Evolutionary conservation across 2,888 invertebrate species (phyloP), one percentile per base, ranked within the genome.

Genomic region (Corbicula japonica): DNA sequence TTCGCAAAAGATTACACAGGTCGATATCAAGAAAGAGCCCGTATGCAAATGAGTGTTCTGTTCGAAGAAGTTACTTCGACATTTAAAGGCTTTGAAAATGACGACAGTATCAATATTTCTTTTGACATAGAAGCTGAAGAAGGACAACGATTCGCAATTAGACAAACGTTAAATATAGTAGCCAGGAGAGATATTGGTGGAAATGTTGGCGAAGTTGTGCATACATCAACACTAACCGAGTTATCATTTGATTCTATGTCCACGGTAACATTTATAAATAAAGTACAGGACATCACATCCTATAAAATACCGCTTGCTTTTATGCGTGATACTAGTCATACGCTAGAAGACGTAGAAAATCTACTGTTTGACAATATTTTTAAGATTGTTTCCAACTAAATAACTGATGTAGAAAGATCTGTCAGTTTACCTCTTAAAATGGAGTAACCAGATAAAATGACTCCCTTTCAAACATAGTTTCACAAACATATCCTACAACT

Each of bases 1-100:
- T 73, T 83, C 38, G 76, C 74, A 0, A 41, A 72, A 23, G 28
- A 38, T 30, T 66, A 54, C 26, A 38, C 6, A n/a, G 41, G 21
- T 12, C 54, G 38, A 18, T 35, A 54, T 15, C 23, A 54, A 35
- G 41, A 18, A 18, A 52, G 66, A n/a, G 12, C 18, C 18, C 23
- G 58, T 32, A 30, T 69, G 21, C 69, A 69, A 32, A 56, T 58
- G 58, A 26, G 41, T 1, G 46, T 58, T 18, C 34, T 58, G 56
- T 10, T 52, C 38, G 52, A 54, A 28, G 30, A 66, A 52, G n/a
- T 18, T 2, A n/a, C 38, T n/a, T 66, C 50, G 10, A 1, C 6
- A 35, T 26, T 41, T 0, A 63, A 23, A 12, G 26, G 26, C 5
- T 0, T 38, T 15, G 66, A 52, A n/a, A 38, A 66, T 38, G 66